These are phyloP conservation scores for Erpornis zantholeuca DNA, from an alignment of 2,113 vertebrate genomes.

Conservation along the genomic window DNA sequence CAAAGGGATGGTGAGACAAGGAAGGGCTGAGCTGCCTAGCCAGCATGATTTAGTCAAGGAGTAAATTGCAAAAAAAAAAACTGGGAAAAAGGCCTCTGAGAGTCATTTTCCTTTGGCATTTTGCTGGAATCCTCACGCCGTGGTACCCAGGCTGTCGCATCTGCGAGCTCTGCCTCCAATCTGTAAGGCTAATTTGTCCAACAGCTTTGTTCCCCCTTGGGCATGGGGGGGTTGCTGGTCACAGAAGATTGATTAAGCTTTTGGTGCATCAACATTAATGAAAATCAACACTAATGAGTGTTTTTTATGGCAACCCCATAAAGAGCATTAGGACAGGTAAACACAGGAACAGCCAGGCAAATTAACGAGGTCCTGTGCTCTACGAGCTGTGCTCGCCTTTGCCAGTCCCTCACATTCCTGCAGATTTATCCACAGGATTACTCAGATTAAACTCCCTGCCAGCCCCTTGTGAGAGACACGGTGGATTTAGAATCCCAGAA, in stretches of 20 bases:
- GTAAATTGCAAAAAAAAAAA: not conserved
- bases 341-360: constrained; percentile 39
- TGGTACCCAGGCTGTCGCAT: constrained; percentile 32
- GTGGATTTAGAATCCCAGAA: not conserved
- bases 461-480: rapidly evolving
- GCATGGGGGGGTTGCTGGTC: constrained; percentile 69
- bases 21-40: not conserved
- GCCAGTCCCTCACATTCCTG: not conserved
- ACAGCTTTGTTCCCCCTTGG: constrained; percentile 71
- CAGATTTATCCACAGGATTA: not conserved
- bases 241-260: constrained; percentile 79
- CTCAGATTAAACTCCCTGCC: not conserved
- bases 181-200: constrained; percentile 75
- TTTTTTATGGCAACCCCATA: constrained; percentile 71
- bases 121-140: constrained; percentile 1
- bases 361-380: not conserved
- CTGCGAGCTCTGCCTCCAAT: constrained; percentile 70
- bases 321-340: constrained; percentile 65
- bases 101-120: not conserved
- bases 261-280: constrained; percentile 78
- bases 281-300: constrained; percentile 79
- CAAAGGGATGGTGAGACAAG: not conserved
- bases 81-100: not conserved
- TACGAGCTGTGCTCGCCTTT: not conserved
- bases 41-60: not conserved